Percentiles rank a stretch among this genome's conserved stretches.
Conservation (phyloP, 2,113 vertebrate species). For the Sebastes fasciatus region DNA sequence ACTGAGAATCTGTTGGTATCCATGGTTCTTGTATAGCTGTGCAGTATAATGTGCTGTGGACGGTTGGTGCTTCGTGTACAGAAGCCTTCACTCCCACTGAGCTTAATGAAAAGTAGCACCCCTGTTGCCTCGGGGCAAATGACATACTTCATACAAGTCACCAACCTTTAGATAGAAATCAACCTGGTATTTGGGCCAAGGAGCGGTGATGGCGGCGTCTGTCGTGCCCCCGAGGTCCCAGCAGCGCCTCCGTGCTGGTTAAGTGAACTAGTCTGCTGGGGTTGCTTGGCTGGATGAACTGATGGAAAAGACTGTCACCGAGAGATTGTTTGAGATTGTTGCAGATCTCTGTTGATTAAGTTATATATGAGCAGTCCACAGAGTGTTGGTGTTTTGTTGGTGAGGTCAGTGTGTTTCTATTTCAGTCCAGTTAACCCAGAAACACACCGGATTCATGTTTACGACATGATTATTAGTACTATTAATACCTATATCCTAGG, state of each 20-base stretch:
- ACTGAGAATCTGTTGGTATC: not conserved
- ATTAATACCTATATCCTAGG: too few relatives aligned
- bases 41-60: not conserved
- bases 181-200: constrained; percentile 66
- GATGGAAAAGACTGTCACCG: constrained; percentile 42
- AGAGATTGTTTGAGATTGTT: constrained; percentile 41
- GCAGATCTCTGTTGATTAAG: constrained; percentile 43
- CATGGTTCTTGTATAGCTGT: not conserved
- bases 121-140: constrained; percentile 37
- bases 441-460: constrained; percentile 21
- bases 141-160: constrained; percentile 69
- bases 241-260: constrained; percentile 53
- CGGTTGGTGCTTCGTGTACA: not conserved
- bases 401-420: constrained; percentile 60
- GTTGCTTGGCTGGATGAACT: not conserved
- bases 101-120: constrained; percentile 62
- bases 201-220: constrained; percentile 53
- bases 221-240: constrained; percentile 29
- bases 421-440: constrained; percentile 50
- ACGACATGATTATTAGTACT: constrained; percentile 1
- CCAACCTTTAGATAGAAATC: constrained; percentile 73
- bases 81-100: constrained; percentile 31
- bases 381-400: constrained; percentile 38
- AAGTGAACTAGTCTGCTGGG: constrained; percentile 22
- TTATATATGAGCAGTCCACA: constrained; percentile 53